phyloP scores from a whole-genome alignment of 1,140 invertebrate species.

The Elymnias hypermnestra region DNA sequence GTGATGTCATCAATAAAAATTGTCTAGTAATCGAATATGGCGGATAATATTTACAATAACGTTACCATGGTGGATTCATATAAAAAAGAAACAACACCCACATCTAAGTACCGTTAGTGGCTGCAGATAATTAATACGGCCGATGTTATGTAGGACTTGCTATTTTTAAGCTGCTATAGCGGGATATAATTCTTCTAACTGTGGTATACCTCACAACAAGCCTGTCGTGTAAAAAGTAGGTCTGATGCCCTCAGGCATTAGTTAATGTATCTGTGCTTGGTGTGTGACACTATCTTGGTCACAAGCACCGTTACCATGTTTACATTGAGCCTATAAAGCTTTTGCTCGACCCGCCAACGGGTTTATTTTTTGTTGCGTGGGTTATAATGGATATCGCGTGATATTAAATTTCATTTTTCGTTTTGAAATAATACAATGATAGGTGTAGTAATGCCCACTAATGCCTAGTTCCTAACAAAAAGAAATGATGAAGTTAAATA shows the following conservation, averaged over 20 bases:
- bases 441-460: not conserved
- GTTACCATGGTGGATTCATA: too few species aligned
- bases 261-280: slow-evolving; percentile 15
- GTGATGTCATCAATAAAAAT: too few species aligned
- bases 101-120: slow-evolving; percentile 5
- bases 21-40: too few species aligned
- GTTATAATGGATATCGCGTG: slow-evolving; percentile 1
- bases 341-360: slow-evolving; percentile 16
- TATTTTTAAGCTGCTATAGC: slow-evolving; percentile 14
- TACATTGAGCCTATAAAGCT: slow-evolving; percentile 17
- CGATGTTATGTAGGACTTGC: slow-evolving; percentile 1
- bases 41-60: too few species aligned
- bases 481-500: too few species aligned
- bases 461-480: not conserved
- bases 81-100: too few species aligned
- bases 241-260: slow-evolving; percentile 23
- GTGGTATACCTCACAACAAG: slow-evolving; percentile 13
- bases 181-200: slow-evolving; percentile 22
- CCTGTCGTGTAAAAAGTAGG: slow-evolving; percentile 21
- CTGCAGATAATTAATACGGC: slow-evolving; percentile 6
- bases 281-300: slow-evolving; percentile 33
- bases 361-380: slow-evolving; percentile 19
- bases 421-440: not conserved
- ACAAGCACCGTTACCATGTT: slow-evolving; percentile 37
- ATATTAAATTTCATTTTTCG: slow-evolving; percentile 3